Percentiles rank a stretch among this genome's conserved stretches.
These are phyloP conservation scores for Eumeta japonica DNA, from an alignment of 1,140 invertebrate species.

Conservation along the genomic window DNA sequence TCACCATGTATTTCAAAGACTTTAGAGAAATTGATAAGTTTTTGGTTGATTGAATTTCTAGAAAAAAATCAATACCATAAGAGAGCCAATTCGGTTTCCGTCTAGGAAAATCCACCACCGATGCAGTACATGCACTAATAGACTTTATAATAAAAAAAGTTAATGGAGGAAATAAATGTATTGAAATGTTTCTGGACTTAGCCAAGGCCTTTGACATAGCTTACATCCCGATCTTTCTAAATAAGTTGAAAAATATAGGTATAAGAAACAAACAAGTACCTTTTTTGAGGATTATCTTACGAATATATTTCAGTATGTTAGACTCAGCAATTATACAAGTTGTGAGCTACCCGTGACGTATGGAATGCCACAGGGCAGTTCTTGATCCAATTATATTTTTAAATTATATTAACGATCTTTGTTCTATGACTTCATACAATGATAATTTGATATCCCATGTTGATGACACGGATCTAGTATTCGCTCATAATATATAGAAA, in stretches of 20 bases:
- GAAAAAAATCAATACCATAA: slow-evolving; percentile 2
- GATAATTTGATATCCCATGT: slow-evolving; percentile 4
- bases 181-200: slow-evolving; percentile 16
- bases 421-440: too few relatives aligned
- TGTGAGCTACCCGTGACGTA: background rate
- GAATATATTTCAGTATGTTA: background rate
- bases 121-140: slow-evolving; percentile 4
- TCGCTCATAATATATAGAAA: slow-evolving; percentile 4
- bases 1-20: slow-evolving; percentile 6
- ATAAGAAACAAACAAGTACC: slow-evolving; percentile 10
- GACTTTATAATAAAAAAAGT: slow-evolving; percentile 2
- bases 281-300: background rate
- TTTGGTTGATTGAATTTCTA: slow-evolving; percentile 4
- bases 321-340: slow-evolving; percentile 4
- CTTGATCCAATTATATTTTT: slow-evolving; percentile 13
- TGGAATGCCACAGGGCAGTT: slow-evolving; percentile 8
- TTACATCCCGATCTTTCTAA: slow-evolving; percentile 10
- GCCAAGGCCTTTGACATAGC: slow-evolving; percentile 22
- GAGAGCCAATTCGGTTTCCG: slow-evolving; percentile 8
- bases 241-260: slow-evolving; percentile 11
- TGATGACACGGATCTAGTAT: slow-evolving; percentile 8
- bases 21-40: slow-evolving; percentile 6
- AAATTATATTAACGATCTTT: slow-evolving; percentile 13
- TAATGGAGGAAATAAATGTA: slow-evolving; percentile 10
- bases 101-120: slow-evolving; percentile 2